Percentiles rank a stretch among this genome's conserved stretches.
Conservation (phyloP, 2,888 invertebrate species). For the Amiota communis region DNA sequence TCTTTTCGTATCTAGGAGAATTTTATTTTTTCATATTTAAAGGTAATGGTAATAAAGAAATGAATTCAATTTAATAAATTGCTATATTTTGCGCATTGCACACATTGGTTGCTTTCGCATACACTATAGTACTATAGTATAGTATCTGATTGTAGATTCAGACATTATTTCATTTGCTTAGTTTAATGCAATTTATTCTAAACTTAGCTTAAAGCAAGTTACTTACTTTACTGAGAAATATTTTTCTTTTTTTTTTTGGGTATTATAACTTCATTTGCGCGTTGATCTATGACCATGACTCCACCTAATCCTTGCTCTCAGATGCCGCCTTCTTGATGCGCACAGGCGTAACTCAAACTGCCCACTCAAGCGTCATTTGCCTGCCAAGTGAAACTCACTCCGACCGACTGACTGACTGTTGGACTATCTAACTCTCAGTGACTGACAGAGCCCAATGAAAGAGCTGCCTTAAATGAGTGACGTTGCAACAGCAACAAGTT, state of each 20-base stretch:
- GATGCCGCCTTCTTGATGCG: neutral
- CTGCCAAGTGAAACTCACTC: slow-evolving; percentile 17
- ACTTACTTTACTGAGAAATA: neutral
- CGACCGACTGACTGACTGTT: neutral
- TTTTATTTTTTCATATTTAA: slow-evolving; percentile 32
- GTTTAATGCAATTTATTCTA: neutral
- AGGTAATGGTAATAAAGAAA: neutral
- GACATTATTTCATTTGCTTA: neutral
- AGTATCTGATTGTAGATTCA: neutral
- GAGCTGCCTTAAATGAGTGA: neutral
- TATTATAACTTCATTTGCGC: slow-evolving; percentile 17
- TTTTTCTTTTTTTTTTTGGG: no score
- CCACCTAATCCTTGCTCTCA: neutral
- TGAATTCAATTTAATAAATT: slow-evolving; percentile 68
- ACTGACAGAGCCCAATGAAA: slow-evolving; percentile 13
- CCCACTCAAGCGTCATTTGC: slow-evolving; percentile 15
- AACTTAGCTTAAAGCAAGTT: neutral
- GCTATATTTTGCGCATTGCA: slow-evolving; percentile 58
- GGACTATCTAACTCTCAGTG: neutral
- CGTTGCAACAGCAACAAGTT: no score
- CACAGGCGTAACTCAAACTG: neutral
- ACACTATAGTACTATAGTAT: no score
- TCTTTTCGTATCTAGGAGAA: slow-evolving; percentile 27
- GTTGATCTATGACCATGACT: neutral
- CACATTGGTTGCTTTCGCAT: slow-evolving; percentile 39